phyloP scores from a whole-genome alignment of 2,113 vertebrate species.

The Triplophysa siluroides region DNA sequence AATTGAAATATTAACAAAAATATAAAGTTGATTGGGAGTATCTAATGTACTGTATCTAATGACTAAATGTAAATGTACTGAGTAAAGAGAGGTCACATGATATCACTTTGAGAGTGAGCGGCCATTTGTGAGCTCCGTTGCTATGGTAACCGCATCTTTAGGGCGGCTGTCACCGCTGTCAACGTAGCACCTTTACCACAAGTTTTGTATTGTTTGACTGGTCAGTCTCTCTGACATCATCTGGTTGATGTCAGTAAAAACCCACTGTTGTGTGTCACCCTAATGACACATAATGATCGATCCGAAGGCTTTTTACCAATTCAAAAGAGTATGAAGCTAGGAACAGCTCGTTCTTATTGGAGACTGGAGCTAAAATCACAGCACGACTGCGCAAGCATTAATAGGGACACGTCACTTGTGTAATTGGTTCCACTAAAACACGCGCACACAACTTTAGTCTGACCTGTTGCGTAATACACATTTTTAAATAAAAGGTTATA shows the following conservation, averaged over 20 bases:
- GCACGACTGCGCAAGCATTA: not conserved
- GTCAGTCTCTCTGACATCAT: constrained; percentile 14
- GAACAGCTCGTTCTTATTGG: not conserved
- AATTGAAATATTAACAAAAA: no score
- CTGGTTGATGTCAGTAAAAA: not conserved
- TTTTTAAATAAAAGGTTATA: not conserved
- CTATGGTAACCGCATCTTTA: no score
- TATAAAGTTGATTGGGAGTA: no score
- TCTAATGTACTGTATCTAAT: no score
- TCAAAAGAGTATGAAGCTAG: not conserved
- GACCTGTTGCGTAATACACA: not conserved
- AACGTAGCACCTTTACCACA: no score
- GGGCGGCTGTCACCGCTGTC: no score
- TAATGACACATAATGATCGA: not conserved
- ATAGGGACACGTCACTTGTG: not conserved
- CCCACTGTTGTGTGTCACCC: not conserved
- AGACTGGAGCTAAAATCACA: not conserved
- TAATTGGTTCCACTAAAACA: not conserved
- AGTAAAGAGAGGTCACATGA: no score
- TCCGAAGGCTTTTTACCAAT: not conserved
- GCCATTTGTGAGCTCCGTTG: no score
- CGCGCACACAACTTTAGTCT: not conserved
- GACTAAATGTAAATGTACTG: no score
- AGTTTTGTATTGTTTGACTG: not conserved
- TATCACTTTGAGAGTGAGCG: no score